A percentile compares a stretch with the other conserved stretches of the same genome.
Evolutionary conservation across 2,888 invertebrate species (phyloP).

Genomic region (Tanypteryx hageni): DNA sequence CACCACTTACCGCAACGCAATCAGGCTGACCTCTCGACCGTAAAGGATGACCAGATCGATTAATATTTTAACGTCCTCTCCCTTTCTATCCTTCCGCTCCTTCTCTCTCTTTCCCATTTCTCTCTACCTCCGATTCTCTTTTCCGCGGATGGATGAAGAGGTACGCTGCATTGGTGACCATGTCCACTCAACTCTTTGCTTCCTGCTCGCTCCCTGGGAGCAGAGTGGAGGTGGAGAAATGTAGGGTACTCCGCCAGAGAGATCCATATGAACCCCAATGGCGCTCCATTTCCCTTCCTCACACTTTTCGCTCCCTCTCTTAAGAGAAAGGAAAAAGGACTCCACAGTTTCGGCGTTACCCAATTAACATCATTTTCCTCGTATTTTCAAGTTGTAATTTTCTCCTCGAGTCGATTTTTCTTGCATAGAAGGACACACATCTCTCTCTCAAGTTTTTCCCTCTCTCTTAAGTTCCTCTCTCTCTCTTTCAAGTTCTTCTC

Average conservation of each 20-base stretch:
- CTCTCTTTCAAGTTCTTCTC: no score
- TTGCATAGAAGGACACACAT: no score
- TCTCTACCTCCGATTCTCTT: background rate
- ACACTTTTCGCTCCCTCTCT: no score
- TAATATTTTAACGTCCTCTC: constrained; percentile 44
- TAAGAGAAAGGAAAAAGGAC: no score
- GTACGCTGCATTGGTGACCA: background rate
- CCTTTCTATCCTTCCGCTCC: background rate
- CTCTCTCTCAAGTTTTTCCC: no score
- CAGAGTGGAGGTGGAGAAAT: background rate
- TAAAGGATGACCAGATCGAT: constrained; percentile 56
- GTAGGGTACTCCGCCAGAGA: background rate
- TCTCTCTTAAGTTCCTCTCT: no score
- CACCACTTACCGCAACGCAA: constrained; percentile 16
- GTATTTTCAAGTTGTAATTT: no score
- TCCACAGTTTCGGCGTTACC: no score
- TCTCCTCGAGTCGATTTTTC: no score
- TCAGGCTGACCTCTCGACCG: constrained; percentile 52
- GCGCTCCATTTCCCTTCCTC: no score
- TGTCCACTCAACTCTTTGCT: background rate
- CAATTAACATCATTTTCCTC: no score
- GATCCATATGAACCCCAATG: background rate
- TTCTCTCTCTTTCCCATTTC: background rate
- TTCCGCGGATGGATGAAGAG: background rate
- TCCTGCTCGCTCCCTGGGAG: background rate